Conservation (phyloP, 2,113 vertebrate genomes). For the Mustela lutreola region DNA sequence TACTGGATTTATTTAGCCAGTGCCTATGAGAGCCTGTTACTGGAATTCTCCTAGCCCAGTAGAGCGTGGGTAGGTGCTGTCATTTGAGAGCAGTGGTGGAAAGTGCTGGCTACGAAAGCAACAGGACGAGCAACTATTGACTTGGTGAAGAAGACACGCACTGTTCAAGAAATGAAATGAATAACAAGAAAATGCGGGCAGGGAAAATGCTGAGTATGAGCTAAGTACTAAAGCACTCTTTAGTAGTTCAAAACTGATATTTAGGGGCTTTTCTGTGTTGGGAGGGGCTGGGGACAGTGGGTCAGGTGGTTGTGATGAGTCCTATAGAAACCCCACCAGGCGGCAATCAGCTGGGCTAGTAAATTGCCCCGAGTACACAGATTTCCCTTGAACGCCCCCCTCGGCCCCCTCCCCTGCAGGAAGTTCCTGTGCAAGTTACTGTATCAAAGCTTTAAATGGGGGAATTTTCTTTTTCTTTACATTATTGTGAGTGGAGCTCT, state of each 20-base stretch:
- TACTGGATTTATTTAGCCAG: not conserved
- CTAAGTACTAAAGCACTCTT: not conserved
- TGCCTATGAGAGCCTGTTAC: not conserved
- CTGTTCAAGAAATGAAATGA: not conserved
- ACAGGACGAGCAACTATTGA: not conserved
- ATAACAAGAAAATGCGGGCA: not conserved
- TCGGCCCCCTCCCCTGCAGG: not conserved
- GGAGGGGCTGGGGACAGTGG: not conserved
- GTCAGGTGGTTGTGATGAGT: not conserved
- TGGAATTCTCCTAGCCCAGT: not conserved
- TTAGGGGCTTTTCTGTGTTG: not conserved
- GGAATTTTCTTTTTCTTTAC: not conserved
- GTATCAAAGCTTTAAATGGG: slow-evolving; percentile 36
- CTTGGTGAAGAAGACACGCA: not conserved
- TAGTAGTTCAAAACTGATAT: not conserved
- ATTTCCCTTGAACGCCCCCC: not conserved
- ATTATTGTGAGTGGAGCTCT: slow-evolving; percentile 17
- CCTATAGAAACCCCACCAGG: not conserved
- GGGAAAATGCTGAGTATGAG: not conserved
- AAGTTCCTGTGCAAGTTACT: slow-evolving; percentile 17
- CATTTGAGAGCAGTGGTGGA: not conserved
- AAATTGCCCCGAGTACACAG: not conserved
- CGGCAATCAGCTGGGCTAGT: not conserved
- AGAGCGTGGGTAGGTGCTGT: not conserved
- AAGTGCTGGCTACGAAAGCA: not conserved